Conservation (phyloP, 2,888 invertebrate species). For the Hanleya hanleyi region DNA sequence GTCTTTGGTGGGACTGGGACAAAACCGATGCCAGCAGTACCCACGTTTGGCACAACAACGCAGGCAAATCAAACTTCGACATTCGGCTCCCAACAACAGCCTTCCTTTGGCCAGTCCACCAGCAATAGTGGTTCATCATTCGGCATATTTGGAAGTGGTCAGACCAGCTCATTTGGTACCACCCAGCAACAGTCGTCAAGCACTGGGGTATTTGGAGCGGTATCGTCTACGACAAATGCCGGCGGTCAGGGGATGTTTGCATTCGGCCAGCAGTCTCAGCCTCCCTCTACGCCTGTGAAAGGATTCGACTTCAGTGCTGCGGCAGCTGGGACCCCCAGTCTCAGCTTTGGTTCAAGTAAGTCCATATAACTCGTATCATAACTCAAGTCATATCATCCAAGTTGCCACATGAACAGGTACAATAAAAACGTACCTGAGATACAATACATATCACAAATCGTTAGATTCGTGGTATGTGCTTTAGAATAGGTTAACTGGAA, state of each 20-base stretch:
- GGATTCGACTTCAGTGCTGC: slow-evolving; percentile 3
- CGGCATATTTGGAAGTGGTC: background rate
- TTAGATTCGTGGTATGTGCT: too few relatives aligned
- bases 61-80: too few relatives aligned
- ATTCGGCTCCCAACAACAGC: too few relatives aligned
- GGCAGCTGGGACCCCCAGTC: background rate
- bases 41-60: too few relatives aligned
- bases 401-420: too few relatives aligned
- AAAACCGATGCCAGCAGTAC: too few relatives aligned
- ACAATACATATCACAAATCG: too few relatives aligned
- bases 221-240: background rate
- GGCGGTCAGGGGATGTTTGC: background rate
- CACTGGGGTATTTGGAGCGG: background rate
- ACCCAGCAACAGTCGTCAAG: background rate
- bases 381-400: too few relatives aligned
- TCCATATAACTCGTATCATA: too few relatives aligned
- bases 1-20: too few relatives aligned
- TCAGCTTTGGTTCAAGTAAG: background rate
- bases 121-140: background rate
- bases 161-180: background rate
- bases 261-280: background rate
- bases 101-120: background rate
- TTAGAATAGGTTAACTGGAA: too few relatives aligned
- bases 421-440: too few relatives aligned
- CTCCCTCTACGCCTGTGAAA: background rate